Evolutionary conservation across 2,113 vertebrate species (phyloP), one percentile per base, ranked within the genome.

Genomic region (Callithrix jacchus): DNA sequence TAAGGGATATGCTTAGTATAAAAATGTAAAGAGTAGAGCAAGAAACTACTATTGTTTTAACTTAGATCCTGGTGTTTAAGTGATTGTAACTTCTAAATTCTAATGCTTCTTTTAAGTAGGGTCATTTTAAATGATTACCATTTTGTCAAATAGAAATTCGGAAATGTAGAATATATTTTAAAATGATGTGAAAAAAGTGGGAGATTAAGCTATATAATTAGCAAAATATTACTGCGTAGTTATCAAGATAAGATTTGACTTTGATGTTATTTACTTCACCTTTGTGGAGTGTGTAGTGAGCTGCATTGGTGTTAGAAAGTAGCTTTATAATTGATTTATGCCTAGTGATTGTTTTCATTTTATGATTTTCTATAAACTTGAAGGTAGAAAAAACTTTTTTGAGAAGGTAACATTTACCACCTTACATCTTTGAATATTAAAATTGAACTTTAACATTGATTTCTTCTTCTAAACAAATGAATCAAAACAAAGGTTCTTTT

Each of bases 31-130:
- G 14, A 79, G 20, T 87, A 77, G 18, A 93, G 10, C 61, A 88
- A 56, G 70, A 94, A 97, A n/a, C 66, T 77, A 8, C 27, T 97
- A 47, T 61, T 94, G 5, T 93, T 93, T 85, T 94, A 79, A 84
- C 30, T 64, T 88, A 40, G 9, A 81, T 66, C 18, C 40, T 91
- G 32, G 7, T 91, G 14, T 97, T 83, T 89, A 82, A 86, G 64
- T 70, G 66, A 91, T 73, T 94, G 32, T 61, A 18, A 76, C 89
- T 87, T 95, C 21, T 83, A 70, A 80, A 90, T 86, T 94, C 30
- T 94, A n/a, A 79, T 90, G 79, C 45, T 86, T 80, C 91, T 49
- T 86, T 96, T 97, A 92, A 94, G 56, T 83, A 37, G 35, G 8
- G 3, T 70, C 18, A 10, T 80, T 96, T 85, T 82, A 87, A 95